phyloP scores from a whole-genome alignment of 2,888 invertebrate genomes.

The Lasioglossum marginatum region DNA sequence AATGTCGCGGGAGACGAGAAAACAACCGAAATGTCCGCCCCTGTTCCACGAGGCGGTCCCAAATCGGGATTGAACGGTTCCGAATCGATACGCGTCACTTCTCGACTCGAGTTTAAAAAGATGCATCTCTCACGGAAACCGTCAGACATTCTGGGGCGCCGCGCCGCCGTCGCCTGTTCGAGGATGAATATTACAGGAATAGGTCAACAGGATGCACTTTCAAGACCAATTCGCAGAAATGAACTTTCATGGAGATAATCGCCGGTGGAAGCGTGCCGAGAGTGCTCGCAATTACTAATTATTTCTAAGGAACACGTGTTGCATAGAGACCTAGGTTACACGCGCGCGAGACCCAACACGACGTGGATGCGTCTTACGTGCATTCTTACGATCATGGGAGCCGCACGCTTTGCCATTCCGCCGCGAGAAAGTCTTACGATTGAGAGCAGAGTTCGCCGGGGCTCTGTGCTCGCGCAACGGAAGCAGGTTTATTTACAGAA shows the following conservation, averaged over 20 bases:
- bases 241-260: slow-evolving; percentile 42
- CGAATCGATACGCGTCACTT: background rate
- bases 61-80: background rate
- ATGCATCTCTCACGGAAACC: background rate
- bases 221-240: slow-evolving; percentile 39
- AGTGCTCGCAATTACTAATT: slow-evolving; percentile 6
- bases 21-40: slow-evolving; percentile 11
- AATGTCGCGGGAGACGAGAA: slow-evolving; percentile 59
- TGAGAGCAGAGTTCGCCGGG: background rate
- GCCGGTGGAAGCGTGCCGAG: slow-evolving; percentile 4
- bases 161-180: background rate
- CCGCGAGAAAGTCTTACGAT: slow-evolving; percentile 36
- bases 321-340: background rate
- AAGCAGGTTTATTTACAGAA: background rate
- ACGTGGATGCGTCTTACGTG: slow-evolving; percentile 18
- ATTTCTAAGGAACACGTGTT: slow-evolving; percentile 11
- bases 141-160: background rate
- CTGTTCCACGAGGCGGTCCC: background rate
- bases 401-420: slow-evolving; percentile 26
- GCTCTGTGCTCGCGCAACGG: background rate
- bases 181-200: background rate
- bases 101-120: background rate
- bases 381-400: slow-evolving; percentile 12
- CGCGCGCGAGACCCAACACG: background rate
- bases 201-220: slow-evolving; percentile 31